A percentile compares a stretch with the other conserved stretches of the same genome.
Conservation (phyloP, 1,140 invertebrate species). For the Zaprionus kolodkinae region DNA sequence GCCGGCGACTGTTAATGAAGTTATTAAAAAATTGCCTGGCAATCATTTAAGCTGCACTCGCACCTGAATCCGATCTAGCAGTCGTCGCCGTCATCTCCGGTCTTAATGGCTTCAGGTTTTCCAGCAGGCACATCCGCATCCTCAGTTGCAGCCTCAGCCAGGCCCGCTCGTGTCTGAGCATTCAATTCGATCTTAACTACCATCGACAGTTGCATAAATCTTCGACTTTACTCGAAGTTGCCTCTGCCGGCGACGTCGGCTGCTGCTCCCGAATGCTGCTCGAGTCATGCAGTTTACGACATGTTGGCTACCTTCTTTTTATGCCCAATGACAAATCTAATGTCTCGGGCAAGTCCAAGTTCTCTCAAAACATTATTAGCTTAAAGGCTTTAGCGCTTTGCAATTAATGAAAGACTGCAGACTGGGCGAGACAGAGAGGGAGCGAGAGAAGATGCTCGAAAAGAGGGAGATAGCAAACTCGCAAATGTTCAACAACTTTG, state of each 20-base stretch:
- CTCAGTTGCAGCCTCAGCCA: conserved; percentile 36
- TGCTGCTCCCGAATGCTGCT: conserved; percentile 11
- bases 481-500: conserved; percentile 5
- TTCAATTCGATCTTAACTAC: conserved; percentile 76
- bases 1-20: conserved; percentile 64
- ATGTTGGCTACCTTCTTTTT: conserved; percentile 24
- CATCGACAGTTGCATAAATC: conserved; percentile 78
- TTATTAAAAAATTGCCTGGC: conserved; percentile 78
- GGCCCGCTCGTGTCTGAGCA: conserved; percentile 70
- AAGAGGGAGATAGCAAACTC: not conserved
- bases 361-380: conserved; percentile 37
- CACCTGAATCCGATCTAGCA: conserved; percentile 16
- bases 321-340: conserved; percentile 35
- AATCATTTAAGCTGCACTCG: conserved; percentile 60
- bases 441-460: not conserved
- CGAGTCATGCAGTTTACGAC: conserved; percentile 29
- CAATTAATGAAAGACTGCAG: conserved; percentile 1
- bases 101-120: conserved; percentile 56
- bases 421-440: not conserved
- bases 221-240: conserved; percentile 39
- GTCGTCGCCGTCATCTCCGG: conserved; percentile 13
- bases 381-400: conserved; percentile 20
- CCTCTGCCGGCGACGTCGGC: not conserved
- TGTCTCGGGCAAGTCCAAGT: conserved; percentile 16
- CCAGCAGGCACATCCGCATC: conserved; percentile 47